A percentile compares a stretch with the other conserved stretches of the same genome.
These are phyloP conservation scores for Altica lythri DNA, from an alignment of 2,888 invertebrate species.

Conservation along the genomic window DNA sequence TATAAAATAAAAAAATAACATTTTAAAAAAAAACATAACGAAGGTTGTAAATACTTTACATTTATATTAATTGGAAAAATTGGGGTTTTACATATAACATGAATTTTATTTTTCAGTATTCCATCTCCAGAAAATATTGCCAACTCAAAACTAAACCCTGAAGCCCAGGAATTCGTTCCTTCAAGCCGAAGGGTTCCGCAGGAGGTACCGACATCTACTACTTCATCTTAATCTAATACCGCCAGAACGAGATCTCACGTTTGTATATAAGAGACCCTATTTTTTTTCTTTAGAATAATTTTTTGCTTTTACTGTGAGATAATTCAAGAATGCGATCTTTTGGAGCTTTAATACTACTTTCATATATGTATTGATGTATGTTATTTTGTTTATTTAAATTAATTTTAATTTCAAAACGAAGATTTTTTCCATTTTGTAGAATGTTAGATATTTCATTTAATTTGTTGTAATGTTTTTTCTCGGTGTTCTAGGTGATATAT, in stretches of 20 bases:
- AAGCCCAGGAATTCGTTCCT: constrained; percentile 86
- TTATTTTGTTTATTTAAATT: constrained; percentile 4
- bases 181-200: constrained; percentile 34
- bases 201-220: constrained; percentile 36
- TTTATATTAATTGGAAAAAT: too few species aligned
- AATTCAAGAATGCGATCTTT: constrained; percentile 20
- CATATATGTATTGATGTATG: constrained; percentile 19
- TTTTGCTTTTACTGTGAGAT: constrained; percentile 26
- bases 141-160: constrained; percentile 76
- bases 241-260: constrained; percentile 33
- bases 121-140: constrained; percentile 57
- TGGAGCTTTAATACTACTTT: constrained; percentile 11
- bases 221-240: constrained; percentile 37
- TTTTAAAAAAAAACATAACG: too few species aligned
- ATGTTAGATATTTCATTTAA: not conserved
- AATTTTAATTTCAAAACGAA: not conserved
- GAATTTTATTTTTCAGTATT: constrained; percentile 23
- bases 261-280: constrained; percentile 40
- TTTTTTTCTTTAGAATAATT: constrained; percentile 29
- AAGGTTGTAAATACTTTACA: too few species aligned
- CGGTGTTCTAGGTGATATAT: too few species aligned
- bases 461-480: not conserved
- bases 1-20: too few species aligned
- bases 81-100: too few species aligned
- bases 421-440: constrained; percentile 1